These are phyloP conservation scores for Caenorhabditis sinica DNA, from an alignment of 2,888 invertebrate genomes.

Conservation along the genomic window DNA sequence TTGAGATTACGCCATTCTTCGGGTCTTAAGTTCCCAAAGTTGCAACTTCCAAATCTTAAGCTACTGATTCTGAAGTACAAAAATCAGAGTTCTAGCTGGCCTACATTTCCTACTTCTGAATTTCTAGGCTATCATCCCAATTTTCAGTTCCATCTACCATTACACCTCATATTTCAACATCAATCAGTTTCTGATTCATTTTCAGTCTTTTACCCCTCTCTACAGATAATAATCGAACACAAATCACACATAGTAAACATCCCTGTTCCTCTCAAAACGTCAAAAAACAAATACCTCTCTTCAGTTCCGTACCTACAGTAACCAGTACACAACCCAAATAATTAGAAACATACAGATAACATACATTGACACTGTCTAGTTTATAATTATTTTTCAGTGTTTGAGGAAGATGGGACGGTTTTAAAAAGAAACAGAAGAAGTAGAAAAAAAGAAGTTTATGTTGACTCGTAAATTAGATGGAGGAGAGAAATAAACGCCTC, in stretches of 20 bases:
- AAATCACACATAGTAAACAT: constrained; percentile 21
- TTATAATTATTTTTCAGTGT: constrained; percentile 9
- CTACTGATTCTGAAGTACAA: no score
- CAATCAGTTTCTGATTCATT: constrained; percentile 4
- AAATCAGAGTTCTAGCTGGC: no score
- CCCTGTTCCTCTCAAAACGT: not conserved
- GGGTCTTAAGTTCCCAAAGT: no score
- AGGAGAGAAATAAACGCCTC: constrained; percentile 5
- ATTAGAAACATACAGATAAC: constrained; percentile 7
- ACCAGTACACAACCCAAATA: constrained; percentile 14
- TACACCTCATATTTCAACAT: not conserved
- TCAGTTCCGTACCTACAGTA: constrained; percentile 17
- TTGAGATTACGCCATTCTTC: no score
- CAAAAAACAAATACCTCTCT: constrained; percentile 23
- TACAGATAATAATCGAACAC: constrained; percentile 29
- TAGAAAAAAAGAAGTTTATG: not conserved
- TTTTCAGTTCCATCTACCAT: not conserved
- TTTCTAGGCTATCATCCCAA: no score
- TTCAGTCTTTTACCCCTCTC: not conserved
- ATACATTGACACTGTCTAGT: constrained; percentile 11
- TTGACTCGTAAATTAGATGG: constrained; percentile 21
- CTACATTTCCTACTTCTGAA: no score
- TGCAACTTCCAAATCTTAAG: no score
- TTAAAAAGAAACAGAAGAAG: constrained; percentile 1
- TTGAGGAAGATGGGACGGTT: constrained; percentile 1